phyloP scores from a whole-genome alignment of 2,797 vertebrate species.

The Sebastes hopkinsi region DNA sequence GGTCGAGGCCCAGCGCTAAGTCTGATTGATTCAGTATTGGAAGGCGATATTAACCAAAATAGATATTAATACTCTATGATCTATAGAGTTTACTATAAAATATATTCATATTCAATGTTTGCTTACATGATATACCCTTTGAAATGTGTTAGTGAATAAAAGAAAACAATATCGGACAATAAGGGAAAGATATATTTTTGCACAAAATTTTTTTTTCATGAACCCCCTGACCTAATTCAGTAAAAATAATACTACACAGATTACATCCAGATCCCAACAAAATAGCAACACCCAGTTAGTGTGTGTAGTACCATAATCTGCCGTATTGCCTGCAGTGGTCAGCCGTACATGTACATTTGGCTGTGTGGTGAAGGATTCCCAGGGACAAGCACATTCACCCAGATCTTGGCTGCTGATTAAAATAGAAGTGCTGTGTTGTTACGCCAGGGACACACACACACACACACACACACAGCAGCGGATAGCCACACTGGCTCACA shows the following conservation, averaged over 20 bases:
- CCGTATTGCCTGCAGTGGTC: constrained; percentile 60
- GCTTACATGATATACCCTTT: background rate
- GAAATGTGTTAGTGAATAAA: background rate
- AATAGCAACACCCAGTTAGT: constrained; percentile 10
- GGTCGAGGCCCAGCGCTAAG: background rate
- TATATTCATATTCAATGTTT: background rate
- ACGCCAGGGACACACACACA: constrained; percentile 50
- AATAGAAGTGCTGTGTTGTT: constrained; percentile 77
- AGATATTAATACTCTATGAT: background rate
- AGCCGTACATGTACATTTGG: constrained; percentile 57
- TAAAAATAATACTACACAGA: constrained; percentile 9
- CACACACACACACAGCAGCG: constrained; percentile 14
- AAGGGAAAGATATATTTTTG: background rate
- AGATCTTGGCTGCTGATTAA: constrained; percentile 73
- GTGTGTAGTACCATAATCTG: constrained; percentile 19
- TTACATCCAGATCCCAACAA: constrained; percentile 25
- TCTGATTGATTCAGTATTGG: constrained; percentile 23
- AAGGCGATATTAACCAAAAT: background rate
- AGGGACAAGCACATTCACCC: constrained; percentile 74
- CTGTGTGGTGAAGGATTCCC: constrained; percentile 71
- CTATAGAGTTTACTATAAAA: background rate
- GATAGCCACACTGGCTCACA: constrained; percentile 46
- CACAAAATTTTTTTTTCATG: background rate
- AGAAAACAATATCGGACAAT: background rate
- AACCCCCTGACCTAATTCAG: background rate